Evolutionary conservation across 1,140 invertebrate genomes (phyloP), one percentile per base, ranked within the genome.

Genomic region (Cyrtorhinus lividipennis): DNA sequence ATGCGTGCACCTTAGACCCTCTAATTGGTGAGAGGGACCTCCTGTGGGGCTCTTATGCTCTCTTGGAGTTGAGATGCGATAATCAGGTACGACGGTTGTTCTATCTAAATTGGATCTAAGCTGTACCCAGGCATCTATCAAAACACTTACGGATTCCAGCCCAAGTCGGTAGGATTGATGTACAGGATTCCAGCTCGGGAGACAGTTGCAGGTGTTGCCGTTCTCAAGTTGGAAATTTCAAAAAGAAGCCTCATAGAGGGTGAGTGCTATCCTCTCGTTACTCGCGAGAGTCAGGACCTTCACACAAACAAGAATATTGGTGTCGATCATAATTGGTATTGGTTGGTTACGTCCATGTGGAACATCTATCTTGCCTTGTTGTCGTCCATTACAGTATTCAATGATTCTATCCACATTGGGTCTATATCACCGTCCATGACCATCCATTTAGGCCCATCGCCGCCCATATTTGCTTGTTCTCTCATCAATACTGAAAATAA

Each of bases 321-420:
- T 12, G 48, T 53, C 22, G 46, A n/a, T n/a, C n/a, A n/a, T n/a
- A n/a, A n/a, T n/a, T n/a, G n/a, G n/a, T n/a, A n/a, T n/a, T 44
- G 18, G 22, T n/a, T 23, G 45, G 13, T n/a, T 62, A 81, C 83
- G n/a, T n/a, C n/a, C n/a, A n/a, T n/a, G n/a, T n/a, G n/a, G n/a
- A 38, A 38, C 15, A 57, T 57, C 56, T 23, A 2, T 18, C 1
- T 25, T 38, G 81, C 83, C 75, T 90, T 89, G 68, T 90, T 89
- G 69, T 90, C 87, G 68, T 90, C 87, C 87, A 90, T 89, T 12
- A 90, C 75, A 1, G 86, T 88, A 69, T 95, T 95, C 0, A 95
- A 78, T 1, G 90, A 93, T 76, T 95, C 92, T 69, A 95, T 95
- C 92, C 92, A 95, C 90, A 95, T 94, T 1, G 92, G 92, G 80